Evolutionary conservation across 1,140 invertebrate genomes (phyloP).

Genomic region (Trichoplusia ni): DNA sequence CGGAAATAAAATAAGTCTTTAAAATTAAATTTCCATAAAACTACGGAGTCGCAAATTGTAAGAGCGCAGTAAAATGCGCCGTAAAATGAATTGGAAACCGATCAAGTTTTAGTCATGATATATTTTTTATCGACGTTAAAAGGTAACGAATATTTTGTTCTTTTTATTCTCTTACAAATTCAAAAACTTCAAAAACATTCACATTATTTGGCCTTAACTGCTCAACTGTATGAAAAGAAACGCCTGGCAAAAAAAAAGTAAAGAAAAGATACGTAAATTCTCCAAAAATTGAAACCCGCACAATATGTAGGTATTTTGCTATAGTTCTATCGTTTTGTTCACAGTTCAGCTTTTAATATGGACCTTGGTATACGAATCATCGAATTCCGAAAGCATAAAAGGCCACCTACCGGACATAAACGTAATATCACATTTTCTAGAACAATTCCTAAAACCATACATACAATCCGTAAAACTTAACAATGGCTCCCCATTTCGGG

Average conservation of each 20-base stretch:
- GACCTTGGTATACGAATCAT: neutral
- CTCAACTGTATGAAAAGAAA: too few species aligned
- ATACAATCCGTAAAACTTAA: conserved; percentile 20
- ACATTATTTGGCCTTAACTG: too few species aligned
- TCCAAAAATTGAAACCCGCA: too few species aligned
- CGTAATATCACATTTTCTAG: conserved; percentile 35
- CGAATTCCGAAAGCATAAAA: conserved; percentile 1
- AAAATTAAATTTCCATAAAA: neutral
- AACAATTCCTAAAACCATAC: conserved; percentile 40
- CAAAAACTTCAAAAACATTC: too few species aligned
- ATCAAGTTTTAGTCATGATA: conserved; percentile 6
- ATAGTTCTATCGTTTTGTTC: conserved; percentile 8
- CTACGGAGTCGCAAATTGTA: too few species aligned
- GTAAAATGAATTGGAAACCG: conserved; percentile 24
- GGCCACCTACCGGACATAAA: conserved; percentile 26
- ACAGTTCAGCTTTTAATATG: conserved; percentile 5
- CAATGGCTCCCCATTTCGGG: neutral
- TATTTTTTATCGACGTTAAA: neutral
- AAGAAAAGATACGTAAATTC: too few species aligned
- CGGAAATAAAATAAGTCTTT: neutral
- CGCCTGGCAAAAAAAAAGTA: too few species aligned
- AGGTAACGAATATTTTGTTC: neutral
- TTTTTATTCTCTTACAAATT: too few species aligned
- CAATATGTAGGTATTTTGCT: too few species aligned
- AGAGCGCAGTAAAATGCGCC: neutral